Conservation (phyloP, 1,140 invertebrate genomes). For the Batillaria attramentaria region DNA sequence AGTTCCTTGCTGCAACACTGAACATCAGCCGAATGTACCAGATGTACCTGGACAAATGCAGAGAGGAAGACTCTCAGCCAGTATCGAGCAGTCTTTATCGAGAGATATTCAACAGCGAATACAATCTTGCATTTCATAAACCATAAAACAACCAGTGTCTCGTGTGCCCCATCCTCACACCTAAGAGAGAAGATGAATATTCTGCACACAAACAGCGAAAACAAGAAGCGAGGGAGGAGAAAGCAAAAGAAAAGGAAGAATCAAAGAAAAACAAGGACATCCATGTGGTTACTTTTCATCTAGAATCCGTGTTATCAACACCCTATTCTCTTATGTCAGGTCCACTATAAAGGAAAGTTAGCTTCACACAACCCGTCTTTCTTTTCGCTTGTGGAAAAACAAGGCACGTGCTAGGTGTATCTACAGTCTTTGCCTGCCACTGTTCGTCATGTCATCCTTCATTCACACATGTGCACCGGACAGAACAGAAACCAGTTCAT, state of each 20-base stretch:
- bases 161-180: conserved; percentile 1
- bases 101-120: conserved; percentile 40
- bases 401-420: conserved; percentile 30
- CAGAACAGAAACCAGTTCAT: conserved; percentile 42
- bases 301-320: conserved; percentile 36
- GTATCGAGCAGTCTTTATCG: conserved; percentile 24
- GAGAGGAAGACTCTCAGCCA: background rate
- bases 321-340: conserved; percentile 11
- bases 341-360: conserved; percentile 43
- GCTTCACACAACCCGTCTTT: conserved; percentile 39
- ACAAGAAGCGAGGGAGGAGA: conserved; percentile 26
- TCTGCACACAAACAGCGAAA: conserved; percentile 30
- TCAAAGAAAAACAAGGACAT: conserved; percentile 20
- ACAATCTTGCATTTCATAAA: conserved; percentile 39
- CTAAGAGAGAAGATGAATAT: background rate
- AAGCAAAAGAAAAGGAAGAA: conserved; percentile 32
- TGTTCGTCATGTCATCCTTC: conserved; percentile 32
- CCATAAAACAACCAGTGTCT: conserved; percentile 45
- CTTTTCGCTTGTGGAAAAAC: conserved; percentile 32
- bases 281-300: conserved; percentile 35
- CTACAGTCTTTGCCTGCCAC: background rate
- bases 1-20: conserved; percentile 36
- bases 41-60: conserved; percentile 38
- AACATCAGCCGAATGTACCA: conserved; percentile 38
- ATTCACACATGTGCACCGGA: conserved; percentile 37